A percentile compares a stretch with the other conserved stretches of the same genome.
Conservation (phyloP, 2,797 vertebrate genomes). For the Picus viridis region DNA sequence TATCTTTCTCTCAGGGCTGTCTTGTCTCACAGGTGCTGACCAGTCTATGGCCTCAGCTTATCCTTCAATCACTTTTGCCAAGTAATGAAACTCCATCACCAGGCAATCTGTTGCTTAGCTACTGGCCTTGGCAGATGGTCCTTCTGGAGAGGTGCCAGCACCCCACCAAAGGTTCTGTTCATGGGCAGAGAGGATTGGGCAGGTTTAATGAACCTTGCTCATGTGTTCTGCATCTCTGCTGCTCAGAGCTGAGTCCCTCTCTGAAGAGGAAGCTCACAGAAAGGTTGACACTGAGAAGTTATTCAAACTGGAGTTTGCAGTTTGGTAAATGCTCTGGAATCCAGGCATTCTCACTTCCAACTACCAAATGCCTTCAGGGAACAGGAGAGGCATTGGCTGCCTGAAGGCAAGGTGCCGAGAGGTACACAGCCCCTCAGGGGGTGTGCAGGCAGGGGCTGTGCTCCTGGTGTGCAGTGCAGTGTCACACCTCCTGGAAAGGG, state of each 20-base stretch:
- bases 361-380: not conserved
- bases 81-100: not conserved
- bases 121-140: slow-evolving; percentile 3
- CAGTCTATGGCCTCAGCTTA: not conserved
- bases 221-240: not conserved
- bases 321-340: not conserved
- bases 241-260: not conserved
- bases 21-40: not conserved
- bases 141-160: not conserved
- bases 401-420: not conserved
- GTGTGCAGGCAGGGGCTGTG: not conserved
- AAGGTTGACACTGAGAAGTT: not conserved
- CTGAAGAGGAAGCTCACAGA: not conserved
- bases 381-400: not conserved
- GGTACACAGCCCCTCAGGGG: not conserved
- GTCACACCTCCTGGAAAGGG: not conserved
- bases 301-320: not conserved
- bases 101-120: not conserved
- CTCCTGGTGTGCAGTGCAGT: not conserved
- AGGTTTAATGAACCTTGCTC: not conserved
- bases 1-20: not conserved
- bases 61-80: not conserved
- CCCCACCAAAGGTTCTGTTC: not conserved
- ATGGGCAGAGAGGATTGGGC: not conserved
- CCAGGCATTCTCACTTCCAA: not conserved